Conservation (phyloP, 2,113 vertebrate genomes). For the Cebidichthys violaceus region DNA sequence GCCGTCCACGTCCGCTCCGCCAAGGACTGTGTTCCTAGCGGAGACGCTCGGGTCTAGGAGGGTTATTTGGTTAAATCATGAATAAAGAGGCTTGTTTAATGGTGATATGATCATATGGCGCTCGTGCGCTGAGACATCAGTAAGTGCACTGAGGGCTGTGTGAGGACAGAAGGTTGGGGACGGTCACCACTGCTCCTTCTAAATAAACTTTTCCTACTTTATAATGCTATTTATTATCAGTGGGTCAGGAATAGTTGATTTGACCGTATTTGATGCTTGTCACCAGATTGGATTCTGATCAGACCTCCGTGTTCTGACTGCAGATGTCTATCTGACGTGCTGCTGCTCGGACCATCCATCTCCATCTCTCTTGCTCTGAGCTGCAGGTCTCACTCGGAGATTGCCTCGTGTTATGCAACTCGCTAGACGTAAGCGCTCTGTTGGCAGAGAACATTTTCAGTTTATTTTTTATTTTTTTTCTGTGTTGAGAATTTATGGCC, state of each 20-base stretch:
- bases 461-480: not conserved
- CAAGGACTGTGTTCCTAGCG: constrained; percentile 55
- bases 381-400: constrained; percentile 49
- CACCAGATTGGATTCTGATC: not conserved
- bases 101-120: constrained; percentile 43
- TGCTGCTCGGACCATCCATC: constrained; percentile 4
- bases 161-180: constrained; percentile 22
- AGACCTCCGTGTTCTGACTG: constrained; percentile 4
- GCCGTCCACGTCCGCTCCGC: constrained; percentile 48
- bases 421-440: constrained; percentile 30
- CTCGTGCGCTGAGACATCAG: constrained; percentile 22
- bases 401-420: constrained; percentile 55
- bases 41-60: constrained; percentile 27
- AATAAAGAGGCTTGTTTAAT: constrained; percentile 51
- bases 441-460: constrained; percentile 38
- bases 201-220: not conserved
- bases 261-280: not conserved
- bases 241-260: not conserved
- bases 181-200: constrained; percentile 4
- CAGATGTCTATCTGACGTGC: constrained; percentile 5
- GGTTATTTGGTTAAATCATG: constrained; percentile 37
- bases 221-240: constrained; percentile 18
- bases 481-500: constrained; percentile 17
- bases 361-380: constrained; percentile 34
- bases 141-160: constrained; percentile 23